Evolutionary conservation across 2,888 invertebrate genomes (phyloP), one percentile per base, ranked within the genome.

Genomic region (Mythimna albipuncta): DNA sequence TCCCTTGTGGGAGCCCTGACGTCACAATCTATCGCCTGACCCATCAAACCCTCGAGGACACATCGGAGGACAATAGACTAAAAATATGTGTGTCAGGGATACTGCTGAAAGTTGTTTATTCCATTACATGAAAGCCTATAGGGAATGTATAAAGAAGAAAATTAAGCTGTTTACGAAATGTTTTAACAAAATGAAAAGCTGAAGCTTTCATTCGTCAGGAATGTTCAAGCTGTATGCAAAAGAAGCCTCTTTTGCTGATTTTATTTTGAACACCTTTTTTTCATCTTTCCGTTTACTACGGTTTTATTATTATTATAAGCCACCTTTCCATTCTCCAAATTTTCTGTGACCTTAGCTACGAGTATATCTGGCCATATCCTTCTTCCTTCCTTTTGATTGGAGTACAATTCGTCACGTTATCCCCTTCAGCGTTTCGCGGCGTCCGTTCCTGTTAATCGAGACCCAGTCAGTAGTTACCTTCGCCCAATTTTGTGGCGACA

Each of bases 41-140:
- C 67, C 55, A 72, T 69, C 65, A 72, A 52, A 10, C 52, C n/a
- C n/a, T 52, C 73, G 70, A 80, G 82, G 84, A 80, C 70, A 61
- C 54, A 16, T 19, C 44, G 69, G 26, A 64, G 76, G 67, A 73
- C 72, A 73, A 58, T 52, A 61, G 5, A 55, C 62, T 69, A 61
- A 61, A 54, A 64, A 69, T 54, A 80, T 64, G 16, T 73, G 63
- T 71, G 82, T 69, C 82, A 83, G 38, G 84, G 75, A 13, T 26
- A 52, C 50, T 9, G 9, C n/a, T 52, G 26, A 68, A 70, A 62
- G n/a, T 62, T 35, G 7, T 66, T 72, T 50, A 9, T 35, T 64
- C 32, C 21, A 59, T 64, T 57, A 38, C n/a, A 10, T 21, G n/a
- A 62, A 41, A 69, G 16, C 38, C 64, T 47, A 57, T 55, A 16